Evolutionary conservation across 2,888 invertebrate species (phyloP).

Genomic region (Thecophora atra): DNA sequence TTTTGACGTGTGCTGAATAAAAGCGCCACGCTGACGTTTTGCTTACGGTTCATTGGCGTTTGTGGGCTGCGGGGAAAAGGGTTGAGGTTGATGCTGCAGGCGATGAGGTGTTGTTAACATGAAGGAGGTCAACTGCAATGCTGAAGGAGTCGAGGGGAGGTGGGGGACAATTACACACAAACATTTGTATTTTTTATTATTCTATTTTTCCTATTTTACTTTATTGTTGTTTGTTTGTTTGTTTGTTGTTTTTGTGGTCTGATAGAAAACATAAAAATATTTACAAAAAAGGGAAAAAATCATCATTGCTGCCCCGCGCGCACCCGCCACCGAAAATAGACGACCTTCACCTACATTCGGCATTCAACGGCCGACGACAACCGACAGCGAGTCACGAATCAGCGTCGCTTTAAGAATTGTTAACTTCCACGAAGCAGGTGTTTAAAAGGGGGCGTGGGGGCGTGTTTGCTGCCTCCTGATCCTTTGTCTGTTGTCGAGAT

Average conservation of each 20-base stretch:
- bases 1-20: slow-evolving; percentile 21
- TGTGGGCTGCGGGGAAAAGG: background rate
- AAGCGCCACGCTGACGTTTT: slow-evolving; percentile 19
- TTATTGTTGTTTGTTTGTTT: background rate
- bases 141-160: no score
- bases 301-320: background rate
- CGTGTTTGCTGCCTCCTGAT: no score
- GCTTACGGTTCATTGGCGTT: slow-evolving; percentile 1
- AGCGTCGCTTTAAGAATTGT: no score
- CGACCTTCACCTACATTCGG: slow-evolving; percentile 45
- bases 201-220: background rate
- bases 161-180: slow-evolving; percentile 10
- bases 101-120: background rate
- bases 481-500: no score
- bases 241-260: background rate
- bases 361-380: background rate
- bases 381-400: background rate
- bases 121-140: background rate
- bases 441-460: no score
- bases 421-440: no score
- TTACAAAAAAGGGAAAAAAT: slow-evolving; percentile 13
- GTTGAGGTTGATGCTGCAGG: background rate
- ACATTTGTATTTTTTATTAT: background rate
- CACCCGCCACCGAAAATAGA: slow-evolving; percentile 40
- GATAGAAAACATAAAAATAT: slow-evolving; percentile 15